phyloP scores from a whole-genome alignment of 2,797 vertebrate species.

The Alcedo atthis region DNA sequence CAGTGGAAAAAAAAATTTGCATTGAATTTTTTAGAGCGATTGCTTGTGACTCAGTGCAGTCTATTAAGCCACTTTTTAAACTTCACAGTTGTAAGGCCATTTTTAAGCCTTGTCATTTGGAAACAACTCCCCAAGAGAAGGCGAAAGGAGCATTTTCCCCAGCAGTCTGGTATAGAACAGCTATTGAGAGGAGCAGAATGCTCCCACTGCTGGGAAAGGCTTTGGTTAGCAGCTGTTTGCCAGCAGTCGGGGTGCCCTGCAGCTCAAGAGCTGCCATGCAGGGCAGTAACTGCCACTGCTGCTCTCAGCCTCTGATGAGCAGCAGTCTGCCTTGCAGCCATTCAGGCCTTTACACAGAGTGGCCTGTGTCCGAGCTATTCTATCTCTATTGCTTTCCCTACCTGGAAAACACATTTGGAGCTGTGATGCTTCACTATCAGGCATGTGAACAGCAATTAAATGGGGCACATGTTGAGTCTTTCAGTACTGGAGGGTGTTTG shows the following conservation, averaged over 20 bases:
- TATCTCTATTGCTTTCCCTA: not conserved
- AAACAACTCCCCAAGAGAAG: not conserved
- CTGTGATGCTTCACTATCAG: not conserved
- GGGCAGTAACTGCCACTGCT: not conserved
- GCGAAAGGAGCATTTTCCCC: conserved; percentile 10
- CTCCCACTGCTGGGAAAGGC: not conserved
- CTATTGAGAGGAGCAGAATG: not conserved
- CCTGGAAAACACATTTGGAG: not conserved
- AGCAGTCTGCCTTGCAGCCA: not conserved
- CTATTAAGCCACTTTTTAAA: not conserved
- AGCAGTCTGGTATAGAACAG: not conserved
- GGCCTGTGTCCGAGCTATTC: too few relatives aligned
- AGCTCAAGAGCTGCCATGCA: not conserved
- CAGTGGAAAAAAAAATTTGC: not conserved
- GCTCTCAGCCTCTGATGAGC: not conserved
- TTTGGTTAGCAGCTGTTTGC: not conserved
- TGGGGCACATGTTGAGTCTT: not conserved
- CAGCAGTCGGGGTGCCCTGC: not conserved
- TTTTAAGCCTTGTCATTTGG: not conserved
- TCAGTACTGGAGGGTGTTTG: not conserved
- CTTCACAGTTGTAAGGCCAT: not conserved
- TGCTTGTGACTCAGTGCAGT: not conserved
- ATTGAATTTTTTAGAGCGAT: not conserved
- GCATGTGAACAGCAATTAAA: not conserved
- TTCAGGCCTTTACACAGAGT: not conserved